Base-by-base conservation (phyloP, 1,140 invertebrate genomes). In the Anthonomus grandis region DNA sequence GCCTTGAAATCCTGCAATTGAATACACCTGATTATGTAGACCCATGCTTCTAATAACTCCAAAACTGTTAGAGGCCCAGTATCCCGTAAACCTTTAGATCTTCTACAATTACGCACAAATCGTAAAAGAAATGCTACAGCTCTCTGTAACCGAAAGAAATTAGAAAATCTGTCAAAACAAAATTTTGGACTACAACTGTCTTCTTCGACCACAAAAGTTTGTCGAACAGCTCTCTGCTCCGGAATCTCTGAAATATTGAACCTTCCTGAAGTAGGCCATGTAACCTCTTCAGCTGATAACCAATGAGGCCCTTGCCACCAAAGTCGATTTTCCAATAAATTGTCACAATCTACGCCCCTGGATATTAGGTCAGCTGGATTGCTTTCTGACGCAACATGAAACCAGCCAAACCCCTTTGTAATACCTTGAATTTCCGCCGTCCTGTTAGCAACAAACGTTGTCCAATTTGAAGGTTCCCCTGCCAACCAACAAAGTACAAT, bases 331-430 rank as follows among this genome's bases (percentile, higher is more conserved):
- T 10, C 18, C 4, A 4, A 21, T 44, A 21, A 8, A 21, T 9
- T 8, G 18, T 21, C n/a, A 8, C 10, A 21, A 19, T 44, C 19
- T 5, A 57, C 31, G 2, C 68, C 69, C 21, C 67, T 15, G 2
- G 69, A 66, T 10, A 68, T 6, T 4, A 63, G 21, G 52, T 72
- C 69, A 3, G 67, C 70, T 4, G 69, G 65, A 45, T 72, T 71
- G 9, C 64, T 27, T 13, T 64, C 18, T 0, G 53, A 36, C n/a
- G 22, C 8, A 3, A 72, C 68, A 49, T 71, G 64, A 5, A 46
- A n/a, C 68, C 67, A 72, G 0, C 50, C 4, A 15, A 22, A 19
- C 24, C 34, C n/a, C 15, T 48, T 12, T n/a, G 53, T 54, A 4
- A 50, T 8, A 8, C 36, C 13, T 23, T 68, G 67, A 39, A 72